Evolutionary conservation across 2,113 vertebrate species (phyloP).

Genomic region (Tauraco erythrolophus): DNA sequence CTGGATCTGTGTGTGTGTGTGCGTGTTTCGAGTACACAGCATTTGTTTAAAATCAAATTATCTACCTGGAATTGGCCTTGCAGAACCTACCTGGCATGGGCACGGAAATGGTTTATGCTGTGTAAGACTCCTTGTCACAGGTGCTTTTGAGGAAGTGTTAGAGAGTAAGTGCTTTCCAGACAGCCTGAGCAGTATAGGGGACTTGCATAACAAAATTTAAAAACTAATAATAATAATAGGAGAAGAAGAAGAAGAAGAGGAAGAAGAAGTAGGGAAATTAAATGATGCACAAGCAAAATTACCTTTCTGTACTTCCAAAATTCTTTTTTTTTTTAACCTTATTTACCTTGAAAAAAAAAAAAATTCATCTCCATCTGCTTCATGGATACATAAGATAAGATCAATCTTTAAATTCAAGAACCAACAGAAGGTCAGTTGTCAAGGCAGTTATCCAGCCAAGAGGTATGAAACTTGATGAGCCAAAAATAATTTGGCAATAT

Average conservation of each 20-base stretch:
- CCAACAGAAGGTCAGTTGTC: constrained; percentile 30
- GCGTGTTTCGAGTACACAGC: background rate
- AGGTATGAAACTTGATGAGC: constrained; percentile 4
- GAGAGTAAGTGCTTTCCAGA: background rate
- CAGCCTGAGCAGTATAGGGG: background rate
- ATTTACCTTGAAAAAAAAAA: background rate
- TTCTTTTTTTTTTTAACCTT: background rate
- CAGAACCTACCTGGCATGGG: background rate
- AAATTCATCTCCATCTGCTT: background rate
- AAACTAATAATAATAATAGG: background rate
- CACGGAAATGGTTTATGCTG: background rate
- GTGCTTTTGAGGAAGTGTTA: background rate
- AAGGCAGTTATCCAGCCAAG: background rate
- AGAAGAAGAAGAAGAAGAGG: too few species aligned
- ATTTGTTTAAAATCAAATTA: background rate
- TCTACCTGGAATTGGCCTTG: background rate
- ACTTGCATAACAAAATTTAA: background rate
- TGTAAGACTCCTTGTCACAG: background rate
- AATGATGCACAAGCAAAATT: background rate
- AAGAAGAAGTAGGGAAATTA: background rate
- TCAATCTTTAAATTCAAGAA: constrained; percentile 18
- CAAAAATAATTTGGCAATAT: constrained; percentile 27
- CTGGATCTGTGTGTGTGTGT: background rate
- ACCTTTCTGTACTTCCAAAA: background rate
- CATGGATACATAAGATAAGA: background rate